These are phyloP conservation scores for Dendroctonus valens DNA, from an alignment of 1,140 invertebrate genomes.

Conservation along the genomic window DNA sequence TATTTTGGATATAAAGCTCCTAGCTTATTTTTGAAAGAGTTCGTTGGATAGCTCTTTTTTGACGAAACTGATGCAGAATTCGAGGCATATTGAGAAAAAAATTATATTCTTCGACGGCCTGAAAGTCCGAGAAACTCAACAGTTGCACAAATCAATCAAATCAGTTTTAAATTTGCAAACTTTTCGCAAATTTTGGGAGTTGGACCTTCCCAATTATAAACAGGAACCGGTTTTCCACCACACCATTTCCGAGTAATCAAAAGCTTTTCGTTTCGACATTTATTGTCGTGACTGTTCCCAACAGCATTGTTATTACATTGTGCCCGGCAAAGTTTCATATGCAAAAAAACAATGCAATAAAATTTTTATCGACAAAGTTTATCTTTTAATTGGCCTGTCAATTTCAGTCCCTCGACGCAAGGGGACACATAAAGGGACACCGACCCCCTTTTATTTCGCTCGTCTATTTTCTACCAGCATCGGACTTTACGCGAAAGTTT, in stretches of 20 bases:
- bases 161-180: too few relatives aligned
- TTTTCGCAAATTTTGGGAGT: too few relatives aligned
- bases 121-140: too few relatives aligned
- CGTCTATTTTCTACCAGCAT: conserved; percentile 13
- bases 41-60: too few relatives aligned
- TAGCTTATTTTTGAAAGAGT: too few relatives aligned
- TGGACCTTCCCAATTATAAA: too few relatives aligned
- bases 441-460: conserved; percentile 4
- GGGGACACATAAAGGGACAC: conserved; percentile 14
- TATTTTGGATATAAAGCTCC: too few relatives aligned
- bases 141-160: too few relatives aligned
- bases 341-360: conserved; percentile 29
- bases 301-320: conserved; percentile 5
- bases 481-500: not conserved
- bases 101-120: too few relatives aligned
- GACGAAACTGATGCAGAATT: too few relatives aligned
- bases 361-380: conserved; percentile 30
- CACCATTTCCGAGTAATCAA: not conserved
- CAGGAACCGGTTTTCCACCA: too few relatives aligned
- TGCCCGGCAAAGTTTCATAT: conserved; percentile 9
- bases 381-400: conserved; percentile 31
- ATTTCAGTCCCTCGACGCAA: conserved; percentile 23
- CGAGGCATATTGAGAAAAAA: too few relatives aligned
- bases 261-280: not conserved
- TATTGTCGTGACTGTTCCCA: conserved; percentile 6